Conservation (phyloP, 2,888 invertebrate species). For the Sussaba pulchella region DNA sequence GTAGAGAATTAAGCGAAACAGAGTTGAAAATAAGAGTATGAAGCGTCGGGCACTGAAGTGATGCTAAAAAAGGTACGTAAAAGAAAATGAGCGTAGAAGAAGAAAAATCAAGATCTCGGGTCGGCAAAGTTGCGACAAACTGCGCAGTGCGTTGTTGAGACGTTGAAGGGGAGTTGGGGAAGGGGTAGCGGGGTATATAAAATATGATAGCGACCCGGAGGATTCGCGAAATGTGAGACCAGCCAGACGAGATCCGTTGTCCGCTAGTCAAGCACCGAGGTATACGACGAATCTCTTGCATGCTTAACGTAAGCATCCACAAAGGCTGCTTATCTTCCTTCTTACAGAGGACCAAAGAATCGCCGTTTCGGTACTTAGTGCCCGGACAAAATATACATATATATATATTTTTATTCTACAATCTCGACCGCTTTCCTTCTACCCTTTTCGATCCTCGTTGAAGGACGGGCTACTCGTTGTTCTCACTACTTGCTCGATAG, state of each 20-base stretch:
- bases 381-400: conserved; percentile 42
- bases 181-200: conserved; percentile 68
- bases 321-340: conserved; percentile 82
- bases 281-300: conserved; percentile 30
- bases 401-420: conserved; percentile 61
- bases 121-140: conserved; percentile 21
- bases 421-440: conserved; percentile 59
- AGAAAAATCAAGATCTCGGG: conserved; percentile 70
- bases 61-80: conserved; percentile 44
- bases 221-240: conserved; percentile 83
- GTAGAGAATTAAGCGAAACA: not conserved
- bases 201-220: conserved; percentile 80
- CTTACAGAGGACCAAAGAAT: conserved; percentile 41
- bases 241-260: conserved; percentile 76
- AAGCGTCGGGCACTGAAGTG: conserved; percentile 33
- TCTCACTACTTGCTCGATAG: conserved; percentile 62
- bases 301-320: conserved; percentile 70
- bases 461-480: conserved; percentile 65
- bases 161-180: not conserved
- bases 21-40: conserved; percentile 15
- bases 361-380: conserved; percentile 77
- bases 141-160: conserved; percentile 34
- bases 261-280: conserved; percentile 63
- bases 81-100: conserved; percentile 58
- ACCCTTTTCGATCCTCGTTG: conserved; percentile 66